These are phyloP conservation scores for Knipowitschia caucasica DNA, from an alignment of 2,797 vertebrate species.

Conservation along the genomic window DNA sequence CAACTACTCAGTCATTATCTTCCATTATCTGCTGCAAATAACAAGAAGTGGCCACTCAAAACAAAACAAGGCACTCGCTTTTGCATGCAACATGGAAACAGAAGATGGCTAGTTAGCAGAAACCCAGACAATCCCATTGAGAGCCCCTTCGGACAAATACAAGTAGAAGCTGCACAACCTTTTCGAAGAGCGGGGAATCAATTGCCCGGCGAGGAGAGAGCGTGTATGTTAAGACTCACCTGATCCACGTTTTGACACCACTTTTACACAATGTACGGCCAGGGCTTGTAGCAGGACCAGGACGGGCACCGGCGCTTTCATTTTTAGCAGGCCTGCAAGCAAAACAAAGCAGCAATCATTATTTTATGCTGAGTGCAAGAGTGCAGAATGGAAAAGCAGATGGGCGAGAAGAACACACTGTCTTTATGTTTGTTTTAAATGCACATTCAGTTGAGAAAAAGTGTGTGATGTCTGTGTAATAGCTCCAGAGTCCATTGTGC, in stretches of 20 bases:
- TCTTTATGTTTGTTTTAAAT: conserved; percentile 8
- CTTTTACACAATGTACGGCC: conserved; percentile 90
- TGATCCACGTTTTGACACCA: conserved; percentile 96
- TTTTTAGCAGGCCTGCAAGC: conserved; percentile 75
- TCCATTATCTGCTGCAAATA: not conserved
- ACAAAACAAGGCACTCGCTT: conserved; percentile 7
- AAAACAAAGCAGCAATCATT: conserved; percentile 38
- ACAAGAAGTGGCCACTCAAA: not conserved
- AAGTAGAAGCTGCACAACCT: conserved; percentile 15
- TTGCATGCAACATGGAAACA: conserved; percentile 13
- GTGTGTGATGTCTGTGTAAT: too few species aligned
- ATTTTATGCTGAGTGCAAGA: conserved; percentile 8
- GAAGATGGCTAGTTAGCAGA: conserved; percentile 9
- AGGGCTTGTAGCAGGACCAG: conserved; percentile 90
- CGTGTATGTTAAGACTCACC: conserved; percentile 76
- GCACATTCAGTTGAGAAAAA: not conserved
- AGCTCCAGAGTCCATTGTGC: too few species aligned
- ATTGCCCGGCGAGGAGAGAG: conserved; percentile 1
- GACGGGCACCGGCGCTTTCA: conserved; percentile 91
- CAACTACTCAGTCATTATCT: too few species aligned
- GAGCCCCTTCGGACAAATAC: conserved; percentile 3
- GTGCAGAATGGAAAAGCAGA: conserved; percentile 13
- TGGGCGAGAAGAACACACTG: not conserved
- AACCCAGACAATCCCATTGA: conserved; percentile 8
- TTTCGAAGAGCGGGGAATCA: conserved; percentile 15